These are phyloP conservation scores for Triplophysa siluroides DNA, from an alignment of 2,113 vertebrate genomes.

Conservation along the genomic window DNA sequence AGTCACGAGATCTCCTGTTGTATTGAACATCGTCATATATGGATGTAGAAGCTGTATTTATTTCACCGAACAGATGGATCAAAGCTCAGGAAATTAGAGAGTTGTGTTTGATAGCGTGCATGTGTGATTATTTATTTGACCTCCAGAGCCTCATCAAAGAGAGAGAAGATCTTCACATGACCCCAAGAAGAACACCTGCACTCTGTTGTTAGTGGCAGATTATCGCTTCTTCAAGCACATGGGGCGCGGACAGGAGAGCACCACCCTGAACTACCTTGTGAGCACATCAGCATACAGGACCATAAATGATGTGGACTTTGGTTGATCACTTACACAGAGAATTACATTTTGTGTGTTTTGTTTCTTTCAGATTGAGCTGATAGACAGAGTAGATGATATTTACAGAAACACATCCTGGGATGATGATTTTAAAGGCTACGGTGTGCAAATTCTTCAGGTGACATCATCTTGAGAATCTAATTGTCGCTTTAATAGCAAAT, in stretches of 20 bases:
- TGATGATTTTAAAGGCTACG: slow-evolving; percentile 89
- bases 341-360: slow-evolving; percentile 17
- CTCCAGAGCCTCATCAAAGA: slow-evolving; percentile 68
- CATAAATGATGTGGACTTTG: no score
- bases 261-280: slow-evolving; percentile 96
- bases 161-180: slow-evolving; percentile 76
- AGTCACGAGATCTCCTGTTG: background rate
- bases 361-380: slow-evolving; percentile 87
- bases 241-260: slow-evolving; percentile 93
- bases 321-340: background rate
- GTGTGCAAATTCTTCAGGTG: slow-evolving; percentile 97
- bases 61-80: background rate
- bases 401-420: slow-evolving; percentile 96
- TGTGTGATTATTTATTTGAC: background rate
- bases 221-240: slow-evolving; percentile 93
- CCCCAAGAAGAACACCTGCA: slow-evolving; percentile 88
- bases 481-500: no score
- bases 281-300: slow-evolving; percentile 37
- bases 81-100: background rate
- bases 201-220: slow-evolving; percentile 92
- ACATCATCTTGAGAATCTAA: background rate
- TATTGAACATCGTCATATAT: background rate
- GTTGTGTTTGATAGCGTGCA: background rate
- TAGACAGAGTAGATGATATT: slow-evolving; percentile 98
- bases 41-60: background rate